These are phyloP conservation scores for Palythoa grandiflora DNA, from an alignment of 92 coral and sea anemone genomes.

Conservation along the genomic window DNA sequence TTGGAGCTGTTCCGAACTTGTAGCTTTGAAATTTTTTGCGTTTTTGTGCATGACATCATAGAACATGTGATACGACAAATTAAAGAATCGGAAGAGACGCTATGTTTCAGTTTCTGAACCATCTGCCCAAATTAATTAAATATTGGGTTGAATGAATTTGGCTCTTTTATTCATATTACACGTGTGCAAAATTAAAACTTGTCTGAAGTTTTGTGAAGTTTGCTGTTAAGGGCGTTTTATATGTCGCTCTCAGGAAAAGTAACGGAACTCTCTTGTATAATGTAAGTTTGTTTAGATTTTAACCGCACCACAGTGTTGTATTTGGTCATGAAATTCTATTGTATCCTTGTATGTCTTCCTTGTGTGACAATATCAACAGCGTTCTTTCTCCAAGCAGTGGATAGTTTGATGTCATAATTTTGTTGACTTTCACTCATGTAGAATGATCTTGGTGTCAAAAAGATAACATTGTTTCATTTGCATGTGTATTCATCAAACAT, in stretches of 20 bases:
- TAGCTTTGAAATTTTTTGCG: background rate
- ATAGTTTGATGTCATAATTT: too few relatives aligned
- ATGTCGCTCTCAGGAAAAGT: background rate
- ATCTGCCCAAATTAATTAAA: slow-evolving; percentile 14
- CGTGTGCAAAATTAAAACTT: background rate
- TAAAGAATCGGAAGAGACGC: slow-evolving; percentile 24
- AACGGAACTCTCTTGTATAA: background rate
- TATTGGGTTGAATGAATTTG: background rate
- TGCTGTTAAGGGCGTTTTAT: background rate
- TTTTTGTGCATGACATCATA: slow-evolving; percentile 17
- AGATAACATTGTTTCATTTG: too few relatives aligned
- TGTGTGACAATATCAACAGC: background rate
- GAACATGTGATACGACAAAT: background rate
- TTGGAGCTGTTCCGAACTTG: background rate
- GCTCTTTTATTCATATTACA: slow-evolving; percentile 24
- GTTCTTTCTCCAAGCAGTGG: too few relatives aligned
- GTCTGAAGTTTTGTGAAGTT: too few relatives aligned
- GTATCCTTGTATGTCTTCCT: background rate
- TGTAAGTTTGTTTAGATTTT: background rate
- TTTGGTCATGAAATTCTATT: background rate
- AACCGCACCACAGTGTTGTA: background rate
- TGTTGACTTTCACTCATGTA: too few relatives aligned
- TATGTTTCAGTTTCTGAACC: background rate
- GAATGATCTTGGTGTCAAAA: too few relatives aligned
- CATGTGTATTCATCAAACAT: too few relatives aligned